Percentiles rank a stretch among this genome's conserved stretches.
These are phyloP conservation scores for Dryobota labecula DNA, from an alignment of 2,888 invertebrate species.

Conservation along the genomic window DNA sequence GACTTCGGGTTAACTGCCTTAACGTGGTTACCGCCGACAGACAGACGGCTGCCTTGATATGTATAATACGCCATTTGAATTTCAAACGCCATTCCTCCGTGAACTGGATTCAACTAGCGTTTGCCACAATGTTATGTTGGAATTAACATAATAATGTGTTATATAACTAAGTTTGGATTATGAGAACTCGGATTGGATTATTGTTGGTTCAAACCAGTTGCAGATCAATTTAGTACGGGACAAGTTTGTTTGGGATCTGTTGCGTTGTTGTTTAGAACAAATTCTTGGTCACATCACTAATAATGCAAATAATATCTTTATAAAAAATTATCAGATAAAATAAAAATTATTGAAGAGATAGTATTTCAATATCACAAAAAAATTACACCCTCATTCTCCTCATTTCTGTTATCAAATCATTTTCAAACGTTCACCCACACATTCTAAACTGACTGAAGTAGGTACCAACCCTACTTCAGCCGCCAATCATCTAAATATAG, in stretches of 20 bases:
- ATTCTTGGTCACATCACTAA: too few relatives aligned
- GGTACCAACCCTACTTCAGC: neutral
- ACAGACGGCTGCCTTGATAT: slow-evolving; percentile 72
- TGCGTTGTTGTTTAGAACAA: neutral
- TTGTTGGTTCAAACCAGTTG: slow-evolving; percentile 36
- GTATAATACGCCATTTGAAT: slow-evolving; percentile 78
- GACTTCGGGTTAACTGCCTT: slow-evolving; percentile 71
- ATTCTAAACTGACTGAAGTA: neutral
- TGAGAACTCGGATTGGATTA: slow-evolving; percentile 46
- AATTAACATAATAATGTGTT: slow-evolving; percentile 66
- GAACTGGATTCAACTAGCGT: slow-evolving; percentile 65
- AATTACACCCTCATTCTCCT: neutral
- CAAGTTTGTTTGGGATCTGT: slow-evolving; percentile 26
- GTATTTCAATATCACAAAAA: neutral
- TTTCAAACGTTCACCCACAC: neutral
- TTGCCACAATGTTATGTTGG: slow-evolving; percentile 64
- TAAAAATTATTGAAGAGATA: neutral
- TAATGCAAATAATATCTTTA: neutral
- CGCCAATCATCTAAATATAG: slow-evolving; percentile 19
- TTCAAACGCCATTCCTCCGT: slow-evolving; percentile 69
- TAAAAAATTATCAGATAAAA: neutral
- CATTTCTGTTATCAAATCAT: neutral
- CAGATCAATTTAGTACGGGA: slow-evolving; percentile 21
- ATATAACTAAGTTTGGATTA: slow-evolving; percentile 54
- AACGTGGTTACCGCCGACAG: slow-evolving; percentile 74